Base-by-base conservation (phyloP, 2,797 vertebrate species). In the Poeciliopsis turneri region DNA sequence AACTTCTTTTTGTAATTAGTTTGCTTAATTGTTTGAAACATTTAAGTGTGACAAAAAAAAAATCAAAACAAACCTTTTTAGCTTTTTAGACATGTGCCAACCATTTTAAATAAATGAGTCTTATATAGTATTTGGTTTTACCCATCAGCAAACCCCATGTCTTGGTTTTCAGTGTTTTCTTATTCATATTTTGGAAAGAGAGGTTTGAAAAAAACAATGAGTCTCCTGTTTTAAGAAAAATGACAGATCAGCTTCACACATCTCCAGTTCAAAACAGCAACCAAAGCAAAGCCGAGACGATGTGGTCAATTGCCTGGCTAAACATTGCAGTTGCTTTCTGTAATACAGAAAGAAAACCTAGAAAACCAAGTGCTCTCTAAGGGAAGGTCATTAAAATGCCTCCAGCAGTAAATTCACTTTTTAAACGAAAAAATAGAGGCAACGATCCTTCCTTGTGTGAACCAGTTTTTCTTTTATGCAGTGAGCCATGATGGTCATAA, bases 341-440 rank as follows among this genome's bases (percentile, higher is more conserved):
- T 92, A 88, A 94, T 91, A 91, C 90, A 89, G 88, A 92, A 75
- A 88, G 84, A 89, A 94, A 94, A 90, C 87, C 88, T 88, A 83
- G 69, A 82, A 88, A 92, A 91, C 92, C 92, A 86, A 86, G 77
- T 80, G 70, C 57, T 87, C 87, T 84, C 83, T 68, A 81, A 88
- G 88, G 85, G 83, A 90, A 82, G 83, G 90, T 90, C 93, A 92
- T 93, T 92, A 93, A 93, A 93, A 94, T 89, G 88, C 92, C 87
- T 90, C 90, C 92, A 84, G 91, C 89, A 77, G 82, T 93, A 91
- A 92, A 92, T 94, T 92, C 87, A 84, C 89, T 86, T n/a, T 30
- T 16, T 30, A 69, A 69, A 70, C 2, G 11, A 15, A 7, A 70
- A 70, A 70, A 69, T 30, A 55, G 5, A 53, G 49, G 39, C 39